Conservation (phyloP, 2,797 vertebrate genomes). For the Diplodus puntazzo region DNA sequence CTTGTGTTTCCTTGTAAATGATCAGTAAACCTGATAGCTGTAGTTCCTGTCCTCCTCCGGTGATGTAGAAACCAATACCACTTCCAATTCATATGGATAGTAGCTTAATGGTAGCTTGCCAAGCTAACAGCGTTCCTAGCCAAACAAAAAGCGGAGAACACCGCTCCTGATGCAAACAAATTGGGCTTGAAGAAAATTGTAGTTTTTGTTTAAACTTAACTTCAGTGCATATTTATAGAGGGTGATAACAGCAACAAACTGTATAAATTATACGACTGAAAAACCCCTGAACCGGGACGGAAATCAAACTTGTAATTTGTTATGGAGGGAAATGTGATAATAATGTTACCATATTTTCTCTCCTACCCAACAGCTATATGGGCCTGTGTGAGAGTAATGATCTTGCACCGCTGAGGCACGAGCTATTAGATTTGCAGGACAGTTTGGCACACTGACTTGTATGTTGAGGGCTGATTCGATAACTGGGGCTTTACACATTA, state of each 20-base stretch:
- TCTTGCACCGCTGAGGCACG: constrained; percentile 27
- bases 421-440: constrained; percentile 57
- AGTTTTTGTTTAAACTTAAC: constrained; percentile 47
- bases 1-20: constrained; percentile 4
- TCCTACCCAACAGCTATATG: constrained; percentile 31
- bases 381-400: constrained; percentile 36
- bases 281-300: constrained; percentile 46
- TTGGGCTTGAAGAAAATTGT: constrained; percentile 45
- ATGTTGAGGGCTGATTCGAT: constrained; percentile 59
- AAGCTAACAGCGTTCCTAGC: constrained; percentile 9
- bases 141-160: constrained; percentile 24
- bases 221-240: constrained; percentile 36
- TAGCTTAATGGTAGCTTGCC: constrained; percentile 1
- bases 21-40: constrained; percentile 14
- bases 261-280: constrained; percentile 54
- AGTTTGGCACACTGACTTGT: constrained; percentile 43
- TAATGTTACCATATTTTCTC: constrained; percentile 42
- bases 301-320: constrained; percentile 52
- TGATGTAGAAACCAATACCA: constrained; percentile 33
- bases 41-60: neutral
- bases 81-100: constrained; percentile 6
- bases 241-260: constrained; percentile 45
- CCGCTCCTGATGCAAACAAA: constrained; percentile 53
- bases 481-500: constrained; percentile 68
- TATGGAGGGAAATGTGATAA: constrained; percentile 49